Evolutionary conservation across 1,140 invertebrate genomes (phyloP).

Genomic region (Augochlora pura): DNA sequence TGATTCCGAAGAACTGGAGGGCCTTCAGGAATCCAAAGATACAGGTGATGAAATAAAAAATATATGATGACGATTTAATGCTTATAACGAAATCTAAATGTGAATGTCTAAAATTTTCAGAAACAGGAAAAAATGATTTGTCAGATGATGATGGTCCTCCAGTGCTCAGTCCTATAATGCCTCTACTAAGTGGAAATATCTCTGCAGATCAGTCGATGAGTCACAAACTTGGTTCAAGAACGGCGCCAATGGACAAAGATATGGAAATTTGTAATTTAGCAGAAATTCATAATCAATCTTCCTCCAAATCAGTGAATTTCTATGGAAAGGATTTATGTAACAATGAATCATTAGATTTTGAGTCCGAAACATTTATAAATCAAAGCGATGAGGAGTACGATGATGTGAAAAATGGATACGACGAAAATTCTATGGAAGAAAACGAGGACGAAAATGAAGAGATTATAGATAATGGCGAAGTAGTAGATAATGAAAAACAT

Average conservation of each 20-base stretch:
- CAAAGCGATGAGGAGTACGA: slow-evolving; percentile 30
- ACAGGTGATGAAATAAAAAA: slow-evolving; percentile 37
- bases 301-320: slow-evolving; percentile 17
- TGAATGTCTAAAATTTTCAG: not conserved
- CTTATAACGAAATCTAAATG: not conserved
- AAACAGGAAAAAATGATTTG: slow-evolving; percentile 28
- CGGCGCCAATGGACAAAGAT: slow-evolving; percentile 56
- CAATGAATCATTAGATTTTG: not conserved
- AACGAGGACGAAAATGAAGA: slow-evolving; percentile 36
- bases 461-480: slow-evolving; percentile 39
- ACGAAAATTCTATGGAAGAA: slow-evolving; percentile 24
- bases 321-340: slow-evolving; percentile 15
- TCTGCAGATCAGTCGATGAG: slow-evolving; percentile 56
- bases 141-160: slow-evolving; percentile 76
- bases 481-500: slow-evolving; percentile 52
- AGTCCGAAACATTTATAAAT: slow-evolving; percentile 4
- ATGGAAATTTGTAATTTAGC: slow-evolving; percentile 42
- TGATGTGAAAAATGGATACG: slow-evolving; percentile 18
- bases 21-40: not conserved
- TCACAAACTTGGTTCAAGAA: slow-evolving; percentile 69
- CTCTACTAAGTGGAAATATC: slow-evolving; percentile 58
- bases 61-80: slow-evolving; percentile 4
- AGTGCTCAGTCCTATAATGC: slow-evolving; percentile 75
- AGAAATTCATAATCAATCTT: slow-evolving; percentile 42
- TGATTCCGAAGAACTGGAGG: slow-evolving; percentile 62